These are phyloP conservation scores for Carassius gibelio DNA, from an alignment of 2,113 vertebrate species.

Conservation along the genomic window DNA sequence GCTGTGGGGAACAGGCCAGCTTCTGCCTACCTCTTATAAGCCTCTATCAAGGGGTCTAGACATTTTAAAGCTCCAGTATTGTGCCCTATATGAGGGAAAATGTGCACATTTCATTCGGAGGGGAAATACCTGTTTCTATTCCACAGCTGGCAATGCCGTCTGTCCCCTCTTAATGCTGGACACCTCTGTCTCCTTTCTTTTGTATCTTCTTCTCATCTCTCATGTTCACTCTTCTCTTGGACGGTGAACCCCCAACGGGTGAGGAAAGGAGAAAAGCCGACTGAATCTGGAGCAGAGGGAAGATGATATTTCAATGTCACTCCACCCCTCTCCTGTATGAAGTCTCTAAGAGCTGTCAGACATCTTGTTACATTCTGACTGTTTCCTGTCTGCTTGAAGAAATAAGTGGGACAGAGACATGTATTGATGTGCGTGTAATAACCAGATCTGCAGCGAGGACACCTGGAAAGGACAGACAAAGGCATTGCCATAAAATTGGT, in stretches of 20 bases:
- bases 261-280: conserved; percentile 51
- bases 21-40: conserved; percentile 28
- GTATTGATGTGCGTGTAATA: background rate
- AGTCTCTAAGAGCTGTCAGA: conserved; percentile 56
- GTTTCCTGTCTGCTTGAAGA: background rate
- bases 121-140: background rate
- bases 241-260: conserved; percentile 57
- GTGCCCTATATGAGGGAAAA: background rate
- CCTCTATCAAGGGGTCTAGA: background rate
- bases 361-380: background rate
- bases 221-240: conserved; percentile 30
- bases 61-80: background rate
- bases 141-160: background rate
- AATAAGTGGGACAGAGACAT: background rate
- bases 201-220: conserved; percentile 2
- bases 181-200: background rate
- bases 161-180: background rate
- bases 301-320: background rate
- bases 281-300: conserved; percentile 45
- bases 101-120: background rate
- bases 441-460: background rate
- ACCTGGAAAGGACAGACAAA: background rate
- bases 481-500: background rate
- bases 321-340: conserved; percentile 67
- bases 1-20: background rate